These are phyloP conservation scores for Drosophila asahinai DNA, from an alignment of 1,140 invertebrate species.

Conservation along the genomic window DNA sequence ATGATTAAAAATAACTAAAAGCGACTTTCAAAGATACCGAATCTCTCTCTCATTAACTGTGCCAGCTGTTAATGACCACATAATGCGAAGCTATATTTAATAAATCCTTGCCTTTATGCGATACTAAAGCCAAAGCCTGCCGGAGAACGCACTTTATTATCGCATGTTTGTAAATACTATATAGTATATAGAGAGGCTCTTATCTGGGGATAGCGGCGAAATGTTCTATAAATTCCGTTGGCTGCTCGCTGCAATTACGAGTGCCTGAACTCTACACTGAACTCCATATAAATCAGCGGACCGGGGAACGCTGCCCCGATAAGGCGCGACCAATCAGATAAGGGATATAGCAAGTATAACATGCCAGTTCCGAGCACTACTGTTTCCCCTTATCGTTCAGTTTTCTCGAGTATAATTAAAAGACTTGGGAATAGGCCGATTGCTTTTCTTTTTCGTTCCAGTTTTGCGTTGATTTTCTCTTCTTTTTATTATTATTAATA, in stretches of 20 bases:
- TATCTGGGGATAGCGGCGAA: slow-evolving; percentile 10
- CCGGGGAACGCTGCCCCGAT: slow-evolving; percentile 28
- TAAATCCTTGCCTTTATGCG: not conserved
- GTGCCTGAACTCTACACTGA: slow-evolving; percentile 27
- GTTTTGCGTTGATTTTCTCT: slow-evolving; percentile 38
- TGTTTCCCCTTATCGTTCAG: slow-evolving; percentile 18
- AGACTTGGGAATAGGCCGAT: not conserved
- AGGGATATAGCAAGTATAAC: not conserved
- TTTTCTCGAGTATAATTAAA: slow-evolving; percentile 13
- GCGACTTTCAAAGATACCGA: not conserved
- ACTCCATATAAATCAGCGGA: slow-evolving; percentile 43
- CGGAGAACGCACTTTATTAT: slow-evolving; percentile 24
- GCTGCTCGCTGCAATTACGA: slow-evolving; percentile 19
- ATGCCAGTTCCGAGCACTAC: not conserved
- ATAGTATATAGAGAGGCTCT: not conserved
- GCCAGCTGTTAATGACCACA: not conserved
- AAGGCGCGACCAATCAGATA: slow-evolving; percentile 20
- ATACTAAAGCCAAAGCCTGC: not conserved
- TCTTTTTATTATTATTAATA: slow-evolving; percentile 45
- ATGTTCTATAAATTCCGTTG: slow-evolving; percentile 36
- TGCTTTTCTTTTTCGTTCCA: slow-evolving; percentile 47
- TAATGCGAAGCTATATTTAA: not conserved
- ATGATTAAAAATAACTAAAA: not conserved
- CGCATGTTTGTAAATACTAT: slow-evolving; percentile 2
- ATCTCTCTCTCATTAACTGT: not conserved